These are phyloP conservation scores for Onychostruthus taczanowskii DNA, from an alignment of 2,113 vertebrate genomes.

Conservation along the genomic window DNA sequence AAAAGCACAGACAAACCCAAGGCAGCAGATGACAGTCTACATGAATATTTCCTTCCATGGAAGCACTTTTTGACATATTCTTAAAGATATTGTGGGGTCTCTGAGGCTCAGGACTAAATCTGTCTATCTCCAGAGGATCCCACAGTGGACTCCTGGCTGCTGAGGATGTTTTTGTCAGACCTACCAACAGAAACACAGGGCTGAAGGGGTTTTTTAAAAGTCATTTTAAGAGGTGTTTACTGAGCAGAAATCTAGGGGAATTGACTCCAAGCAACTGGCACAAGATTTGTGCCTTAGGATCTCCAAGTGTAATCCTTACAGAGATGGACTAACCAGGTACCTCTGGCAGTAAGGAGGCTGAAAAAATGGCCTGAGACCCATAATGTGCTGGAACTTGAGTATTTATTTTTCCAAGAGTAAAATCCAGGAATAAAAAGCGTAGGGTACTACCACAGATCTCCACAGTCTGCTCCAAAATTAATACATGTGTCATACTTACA, in stretches of 20 bases:
- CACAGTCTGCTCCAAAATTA: not conserved
- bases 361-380: not conserved
- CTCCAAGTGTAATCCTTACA: not conserved
- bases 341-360: not conserved
- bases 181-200: not conserved
- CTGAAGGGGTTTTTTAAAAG: not conserved
- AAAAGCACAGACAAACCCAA: not conserved
- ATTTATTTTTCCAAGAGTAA: not conserved
- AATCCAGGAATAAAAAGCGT: not conserved
- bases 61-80: not conserved
- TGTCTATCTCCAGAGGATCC: not conserved
- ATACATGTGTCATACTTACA: not conserved
- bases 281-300: not conserved
- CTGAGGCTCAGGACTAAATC: not conserved
- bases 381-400: not conserved
- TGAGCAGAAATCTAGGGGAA: not conserved
- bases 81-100: not conserved
- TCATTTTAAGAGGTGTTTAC: not conserved
- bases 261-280: not conserved
- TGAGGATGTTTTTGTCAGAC: not conserved
- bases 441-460: not conserved
- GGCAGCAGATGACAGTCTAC: not conserved
- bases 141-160: not conserved
- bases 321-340: not conserved
- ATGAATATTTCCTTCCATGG: not conserved